Conservation (phyloP, 2,888 invertebrate species). For the Trachelus iudaicus region DNA sequence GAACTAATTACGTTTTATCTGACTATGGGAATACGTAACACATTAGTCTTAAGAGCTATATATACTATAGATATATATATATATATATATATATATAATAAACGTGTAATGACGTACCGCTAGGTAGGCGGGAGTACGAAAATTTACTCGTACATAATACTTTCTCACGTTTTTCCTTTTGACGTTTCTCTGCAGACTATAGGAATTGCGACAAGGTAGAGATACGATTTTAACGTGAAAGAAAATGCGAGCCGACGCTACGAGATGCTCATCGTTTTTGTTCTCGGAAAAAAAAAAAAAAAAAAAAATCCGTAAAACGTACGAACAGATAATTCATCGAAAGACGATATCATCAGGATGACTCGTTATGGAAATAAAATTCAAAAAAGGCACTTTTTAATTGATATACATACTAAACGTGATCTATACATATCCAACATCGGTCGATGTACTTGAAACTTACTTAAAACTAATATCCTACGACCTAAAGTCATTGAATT, state of each 20-base stretch:
- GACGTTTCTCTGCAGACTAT: slow-evolving; percentile 42
- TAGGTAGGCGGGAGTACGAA: not conserved
- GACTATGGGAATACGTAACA: not conserved
- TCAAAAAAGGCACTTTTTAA: slow-evolving; percentile 5
- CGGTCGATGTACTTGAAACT: not conserved
- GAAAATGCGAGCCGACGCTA: not conserved
- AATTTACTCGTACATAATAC: not conserved
- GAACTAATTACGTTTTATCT: not conserved
- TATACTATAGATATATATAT: not conserved
- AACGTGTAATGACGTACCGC: not conserved
- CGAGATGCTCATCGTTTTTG: not conserved
- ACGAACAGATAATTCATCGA: not conserved
- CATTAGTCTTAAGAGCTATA: not conserved
- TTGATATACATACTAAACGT: slow-evolving; percentile 1
- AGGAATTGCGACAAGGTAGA: slow-evolving; percentile 43
- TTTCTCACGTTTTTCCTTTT: slow-evolving; percentile 4
- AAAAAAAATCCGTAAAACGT: not conserved
- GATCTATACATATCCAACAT: not conserved
- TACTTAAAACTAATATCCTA: not conserved
- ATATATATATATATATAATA: not conserved
- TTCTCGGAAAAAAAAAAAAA: not conserved
- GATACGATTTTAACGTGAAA: slow-evolving; percentile 4
- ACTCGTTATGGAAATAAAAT: slow-evolving; percentile 10
- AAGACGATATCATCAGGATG: slow-evolving; percentile 1
- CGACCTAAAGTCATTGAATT: not conserved